These are phyloP conservation scores for Lontra canadensis DNA, from an alignment of 2,113 vertebrate species.

Conservation along the genomic window DNA sequence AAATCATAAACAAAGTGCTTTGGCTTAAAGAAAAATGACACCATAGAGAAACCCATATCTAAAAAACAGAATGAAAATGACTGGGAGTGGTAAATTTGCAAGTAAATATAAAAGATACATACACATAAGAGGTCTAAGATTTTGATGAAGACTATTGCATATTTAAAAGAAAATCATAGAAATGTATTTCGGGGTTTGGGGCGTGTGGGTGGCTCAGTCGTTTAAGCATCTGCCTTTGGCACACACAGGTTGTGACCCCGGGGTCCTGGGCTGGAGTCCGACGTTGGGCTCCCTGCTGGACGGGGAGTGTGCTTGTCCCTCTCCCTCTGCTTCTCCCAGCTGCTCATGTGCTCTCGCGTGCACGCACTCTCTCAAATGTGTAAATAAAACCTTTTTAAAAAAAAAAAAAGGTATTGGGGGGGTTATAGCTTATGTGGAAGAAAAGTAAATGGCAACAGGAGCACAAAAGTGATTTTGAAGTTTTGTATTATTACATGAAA, in stretches of 20 bases:
- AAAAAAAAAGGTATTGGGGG: neutral
- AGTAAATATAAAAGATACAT: no score
- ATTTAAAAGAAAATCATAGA: neutral
- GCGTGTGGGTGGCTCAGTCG: neutral
- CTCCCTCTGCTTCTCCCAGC: neutral
- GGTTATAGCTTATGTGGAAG: neutral
- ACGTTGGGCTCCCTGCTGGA: no score
- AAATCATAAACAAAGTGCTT: neutral
- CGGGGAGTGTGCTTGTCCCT: neutral
- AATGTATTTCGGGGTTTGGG: neutral
- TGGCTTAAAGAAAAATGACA: neutral
- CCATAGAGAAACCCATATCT: neutral
- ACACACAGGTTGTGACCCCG: neutral
- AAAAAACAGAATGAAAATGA: neutral
- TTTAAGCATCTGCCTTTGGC: neutral
- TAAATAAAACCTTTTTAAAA: neutral
- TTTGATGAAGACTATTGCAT: neutral
- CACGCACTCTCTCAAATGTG: neutral
- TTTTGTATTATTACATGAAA: neutral
- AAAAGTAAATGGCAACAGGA: rapidly evolving
- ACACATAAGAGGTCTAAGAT: neutral
- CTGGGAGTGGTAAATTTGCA: neutral
- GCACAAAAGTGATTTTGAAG: neutral
- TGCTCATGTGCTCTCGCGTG: neutral
- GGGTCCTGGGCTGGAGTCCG: neutral